Evolutionary conservation across 2,113 vertebrate genomes (phyloP), one percentile per base, ranked within the genome.

Genomic region (Elachura formosa): DNA sequence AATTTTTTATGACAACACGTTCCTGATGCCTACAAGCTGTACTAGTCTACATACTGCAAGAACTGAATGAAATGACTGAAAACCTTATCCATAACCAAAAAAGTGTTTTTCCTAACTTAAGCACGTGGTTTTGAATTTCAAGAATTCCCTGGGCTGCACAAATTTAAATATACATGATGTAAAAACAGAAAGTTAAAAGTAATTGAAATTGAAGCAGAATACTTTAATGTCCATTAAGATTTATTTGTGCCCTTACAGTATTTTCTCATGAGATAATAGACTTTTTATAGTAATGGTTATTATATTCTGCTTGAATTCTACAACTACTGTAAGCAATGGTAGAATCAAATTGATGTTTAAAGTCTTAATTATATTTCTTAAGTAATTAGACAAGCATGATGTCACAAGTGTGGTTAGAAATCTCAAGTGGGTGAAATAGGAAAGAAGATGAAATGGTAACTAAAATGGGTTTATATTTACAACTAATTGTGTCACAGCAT

Each of bases 311-410:
- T 68, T 78, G 82, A 71, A 41, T 79, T 73, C 31, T 48, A 14
- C 7, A 64, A 4, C 11, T 59, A 63, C 40, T 93, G 48, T 91
- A 95, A 92, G 20, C 38, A 80, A 14, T 25, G 5, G 4, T 34
- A 77, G 19, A 91, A 72, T 80, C 41, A 40, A 84, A 85, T 38
- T 79, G 3, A 29, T 84, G 21, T 20, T 84, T 95, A 71, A 91
- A 69, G 82, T 80, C 80, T 91, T 88, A 88, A 91, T 78, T 87
- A 52, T 64, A 23, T 61, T 93, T 67, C 51, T 88, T 93, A 86
- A 96, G 33, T 64, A 87, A 95, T 81, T 86, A 94, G 33, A 34
- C 8, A 87, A 85, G 80, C 45, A 91, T 82, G 48, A 94, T 84
- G 58, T 87, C 66, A 94, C 52, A 52, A 85, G 6, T 80, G 38